A percentile compares a stretch with the other conserved stretches of the same genome.
Evolutionary conservation across 2,797 vertebrate species (phyloP).

Genomic region (Sebastes ruberrimus): DNA sequence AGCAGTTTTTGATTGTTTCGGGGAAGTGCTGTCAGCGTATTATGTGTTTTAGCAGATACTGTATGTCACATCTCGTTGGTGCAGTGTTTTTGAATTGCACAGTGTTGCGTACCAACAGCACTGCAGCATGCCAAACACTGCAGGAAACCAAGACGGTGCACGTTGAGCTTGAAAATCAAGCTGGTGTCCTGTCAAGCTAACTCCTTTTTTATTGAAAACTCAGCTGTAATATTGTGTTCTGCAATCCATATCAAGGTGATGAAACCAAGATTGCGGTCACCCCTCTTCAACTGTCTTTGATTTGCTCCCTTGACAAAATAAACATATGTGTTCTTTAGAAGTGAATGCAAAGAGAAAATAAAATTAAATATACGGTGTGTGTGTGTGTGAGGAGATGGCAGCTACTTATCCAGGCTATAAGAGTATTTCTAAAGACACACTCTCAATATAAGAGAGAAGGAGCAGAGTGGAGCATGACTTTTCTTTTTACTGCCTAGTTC

Average conservation of each 20-base stretch:
- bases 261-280: constrained; percentile 9
- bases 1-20: constrained; percentile 50
- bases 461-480: constrained; percentile 38
- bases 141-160: neutral
- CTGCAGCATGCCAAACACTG: neutral
- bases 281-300: neutral
- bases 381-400: neutral
- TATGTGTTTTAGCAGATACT: neutral
- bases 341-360: constrained; percentile 8
- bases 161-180: neutral
- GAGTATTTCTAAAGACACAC: constrained; percentile 34
- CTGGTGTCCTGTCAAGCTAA: neutral
- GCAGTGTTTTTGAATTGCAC: neutral
- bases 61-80: neutral
- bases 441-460: constrained; percentile 34
- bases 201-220: neutral
- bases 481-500: constrained; percentile 61
- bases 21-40: neutral
- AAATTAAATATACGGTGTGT: constrained; percentile 19
- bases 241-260: neutral
- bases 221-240: neutral
- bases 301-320: constrained; percentile 5
- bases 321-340: neutral
- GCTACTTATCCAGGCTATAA: constrained; percentile 23
- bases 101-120: neutral